Base-by-base conservation (phyloP, 2,888 invertebrate species). In the Hirtodrosophila histrioides region DNA sequence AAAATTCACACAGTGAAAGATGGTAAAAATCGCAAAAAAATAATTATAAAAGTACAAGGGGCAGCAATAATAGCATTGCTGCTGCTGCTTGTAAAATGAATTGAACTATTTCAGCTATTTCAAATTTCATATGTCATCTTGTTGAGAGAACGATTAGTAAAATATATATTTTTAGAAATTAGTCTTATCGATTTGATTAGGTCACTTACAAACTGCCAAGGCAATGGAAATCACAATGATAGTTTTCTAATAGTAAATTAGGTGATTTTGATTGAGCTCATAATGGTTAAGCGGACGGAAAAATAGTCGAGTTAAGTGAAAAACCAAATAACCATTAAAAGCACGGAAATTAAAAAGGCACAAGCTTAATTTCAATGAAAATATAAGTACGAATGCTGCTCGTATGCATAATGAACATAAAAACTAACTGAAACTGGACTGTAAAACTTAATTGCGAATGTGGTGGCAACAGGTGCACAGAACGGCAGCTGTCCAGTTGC, bases 21-120 rank as follows among this genome's bases (percentile, higher is more conserved):
- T 90, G 89, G 89, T 90, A 90, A 90, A 88, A 89, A 90, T 89
- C 89, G 83, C 83, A 89, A 90, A 90, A 85, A 68, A 87, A 88
- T 17, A 17, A 17, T 17, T 17, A 17, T 17, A 17, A 88, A 81
- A 63, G 33, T 33, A 10, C 40, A 40, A 44, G 9, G 44, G 51
- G 55, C 24, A 31, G 23, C 56, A 69, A 50, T 23, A 27, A 31
- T 39, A 31, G 40, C 3, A 17, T 41, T 44, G 24, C 39, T 9
- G 9, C 11, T n/a, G 35, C 31, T 8, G 29, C 43, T 54, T 39
- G 55, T 60, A 27, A 29, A 37, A 8, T 45, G 62, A 61, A 75
- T 17, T 17, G 17, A 17, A 17, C 17, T 17, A 17, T 17, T 17
- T 17, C 35, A 41, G 61, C 69, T 68, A 76, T 78, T 85, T 86